A percentile compares a stretch with the other conserved stretches of the same genome.
phyloP scores from a whole-genome alignment of 2,888 invertebrate species.

The Steromphala cineraria region DNA sequence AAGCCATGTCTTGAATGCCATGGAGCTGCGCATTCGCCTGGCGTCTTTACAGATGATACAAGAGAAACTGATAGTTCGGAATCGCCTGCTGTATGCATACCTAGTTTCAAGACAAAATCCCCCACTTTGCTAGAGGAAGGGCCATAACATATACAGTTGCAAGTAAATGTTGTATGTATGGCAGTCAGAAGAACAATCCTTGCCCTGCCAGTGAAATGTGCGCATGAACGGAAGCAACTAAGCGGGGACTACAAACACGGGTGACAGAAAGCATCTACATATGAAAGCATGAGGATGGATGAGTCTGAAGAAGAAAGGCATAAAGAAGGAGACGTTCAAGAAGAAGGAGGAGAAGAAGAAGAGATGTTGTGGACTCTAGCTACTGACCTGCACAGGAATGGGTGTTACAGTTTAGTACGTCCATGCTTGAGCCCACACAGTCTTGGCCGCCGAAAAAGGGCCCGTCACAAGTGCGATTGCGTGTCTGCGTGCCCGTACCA shows the following conservation, averaged over 20 bases:
- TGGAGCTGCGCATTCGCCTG: not conserved
- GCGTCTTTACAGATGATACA: not conserved
- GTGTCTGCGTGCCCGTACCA: conserved; percentile 61
- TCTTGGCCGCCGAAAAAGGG: conserved; percentile 61
- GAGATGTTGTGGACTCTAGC: not conserved
- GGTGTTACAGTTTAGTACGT: conserved; percentile 58
- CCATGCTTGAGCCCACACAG: conserved; percentile 55
- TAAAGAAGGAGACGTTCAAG: not conserved
- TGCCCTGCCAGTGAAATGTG: conserved; percentile 20
- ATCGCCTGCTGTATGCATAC: not conserved
- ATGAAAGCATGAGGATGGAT: conserved; percentile 6
- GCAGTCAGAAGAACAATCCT: conserved; percentile 16
- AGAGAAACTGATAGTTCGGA: not conserved
- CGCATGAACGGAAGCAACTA: conserved; percentile 1
- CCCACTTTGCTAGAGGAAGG: not conserved
- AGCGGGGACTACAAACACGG: not conserved
- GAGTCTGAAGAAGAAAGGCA: not conserved
- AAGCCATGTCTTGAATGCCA: not conserved
- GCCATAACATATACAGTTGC: not conserved
- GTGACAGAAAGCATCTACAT: conserved; percentile 1
- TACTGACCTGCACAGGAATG: conserved; percentile 62
- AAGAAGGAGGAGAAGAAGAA: not conserved
- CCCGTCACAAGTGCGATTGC: conserved; percentile 58
- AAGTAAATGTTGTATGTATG: not conserved
- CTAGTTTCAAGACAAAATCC: no score